Evolutionary conservation across 2,113 vertebrate genomes (phyloP), one percentile per base, ranked within the genome.

Genomic region (Cebus imitator): DNA sequence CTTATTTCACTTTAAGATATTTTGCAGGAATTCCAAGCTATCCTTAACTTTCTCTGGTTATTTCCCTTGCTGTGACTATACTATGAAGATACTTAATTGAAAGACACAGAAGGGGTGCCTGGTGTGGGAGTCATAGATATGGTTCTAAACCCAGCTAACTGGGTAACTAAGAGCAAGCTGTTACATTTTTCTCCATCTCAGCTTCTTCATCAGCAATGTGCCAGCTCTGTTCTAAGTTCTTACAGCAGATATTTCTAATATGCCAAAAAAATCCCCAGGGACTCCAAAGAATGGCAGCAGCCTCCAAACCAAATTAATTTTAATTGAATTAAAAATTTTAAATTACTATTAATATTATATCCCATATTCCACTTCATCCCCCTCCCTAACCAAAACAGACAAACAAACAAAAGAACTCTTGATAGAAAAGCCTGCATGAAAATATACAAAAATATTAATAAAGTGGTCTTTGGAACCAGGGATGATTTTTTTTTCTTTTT

Each of bases 361-460:
- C 40, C 78, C 45, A 64, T 37, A 52, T 61, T 75, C 68, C 32
- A 18, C 40, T 32, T 82, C 35, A 14, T 73, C 25, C 23, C 16
- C 1, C 37, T 43, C 1, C 20, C 16, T 12, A 32, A 3, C 37
- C 57, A 57, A 10, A 40, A 58, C 48, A 52, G 55, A 81, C 27
- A 45, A 32, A 82, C 14, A 72, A 72, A 73, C 20, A 52, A 5
- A 50, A 70, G 45, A 61, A 16, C 3, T 76, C 37, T 7, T 82
- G 13, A 43, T 18, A 78, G 18, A 75, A 87, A 84, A 88, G 6
- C 52, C 50, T 89, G 5, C 3, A 50, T 64, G 61, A 97, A 93
- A 89, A 91, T n/a, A 96, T 27, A 92, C 8, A 81, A 76, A 94
- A 88, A 75, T 72, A 55, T 61, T 79, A 58, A 76, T 14, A 94